Conservation (phyloP, 2,797 vertebrate species). For the Notolabrus celidotus region DNA sequence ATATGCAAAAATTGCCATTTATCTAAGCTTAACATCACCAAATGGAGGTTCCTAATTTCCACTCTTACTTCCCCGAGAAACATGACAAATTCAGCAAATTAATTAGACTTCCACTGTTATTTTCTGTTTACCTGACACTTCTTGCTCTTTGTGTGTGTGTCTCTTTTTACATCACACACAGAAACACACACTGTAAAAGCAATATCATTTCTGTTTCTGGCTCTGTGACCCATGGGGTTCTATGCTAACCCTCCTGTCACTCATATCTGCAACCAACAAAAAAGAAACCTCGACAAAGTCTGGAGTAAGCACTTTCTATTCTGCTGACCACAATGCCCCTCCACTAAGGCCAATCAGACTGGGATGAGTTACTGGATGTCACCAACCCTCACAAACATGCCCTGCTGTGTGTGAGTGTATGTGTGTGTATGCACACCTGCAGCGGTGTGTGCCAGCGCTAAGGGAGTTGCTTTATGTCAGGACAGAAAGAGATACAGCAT, state of each 20-base stretch:
- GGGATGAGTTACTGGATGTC: conserved; percentile 75
- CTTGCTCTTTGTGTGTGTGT: conserved; percentile 4
- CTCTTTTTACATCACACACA: conserved; percentile 19
- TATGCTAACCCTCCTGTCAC: conserved; percentile 75
- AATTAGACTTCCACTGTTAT: neutral
- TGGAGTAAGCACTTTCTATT: conserved; percentile 76
- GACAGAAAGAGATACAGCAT: conserved; percentile 26
- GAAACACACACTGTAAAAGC: conserved; percentile 40
- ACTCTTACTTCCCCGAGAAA: too few species aligned
- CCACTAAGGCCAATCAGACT: conserved; percentile 62
- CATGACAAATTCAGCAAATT: neutral
- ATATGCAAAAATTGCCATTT: too few species aligned
- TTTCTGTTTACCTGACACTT: conserved; percentile 15
- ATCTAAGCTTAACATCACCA: too few species aligned
- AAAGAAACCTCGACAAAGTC: conserved; percentile 72
- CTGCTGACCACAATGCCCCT: conserved; percentile 76
- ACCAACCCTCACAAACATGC: conserved; percentile 52
- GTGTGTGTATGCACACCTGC: conserved; percentile 9
- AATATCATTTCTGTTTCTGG: conserved; percentile 61
- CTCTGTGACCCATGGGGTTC: conserved; percentile 64
- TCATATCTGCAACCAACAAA: conserved; percentile 76
- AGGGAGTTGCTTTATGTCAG: conserved; percentile 11
- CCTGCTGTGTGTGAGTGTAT: conserved; percentile 18
- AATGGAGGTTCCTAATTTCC: too few species aligned
- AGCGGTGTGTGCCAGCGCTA: neutral